phyloP scores from a whole-genome alignment of 1,140 invertebrate species.

The Zaprionus vittiger region DNA sequence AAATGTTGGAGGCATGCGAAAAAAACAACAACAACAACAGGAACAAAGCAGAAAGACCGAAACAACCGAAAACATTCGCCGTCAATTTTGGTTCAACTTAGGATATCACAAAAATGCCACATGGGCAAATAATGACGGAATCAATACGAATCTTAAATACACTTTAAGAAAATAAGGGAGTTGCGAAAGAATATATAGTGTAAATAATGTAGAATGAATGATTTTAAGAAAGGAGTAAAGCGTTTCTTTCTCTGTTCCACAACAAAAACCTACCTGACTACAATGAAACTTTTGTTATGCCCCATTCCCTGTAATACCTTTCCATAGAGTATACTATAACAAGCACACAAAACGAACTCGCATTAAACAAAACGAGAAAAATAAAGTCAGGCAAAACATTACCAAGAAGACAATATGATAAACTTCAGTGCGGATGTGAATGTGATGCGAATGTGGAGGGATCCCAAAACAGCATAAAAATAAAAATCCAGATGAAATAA shows the following conservation, averaged over 20 bases:
- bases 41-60: slow-evolving; percentile 57
- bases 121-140: slow-evolving; percentile 19
- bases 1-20: slow-evolving; percentile 57
- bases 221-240: not conserved
- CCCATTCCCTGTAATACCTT: not conserved
- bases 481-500: slow-evolving; percentile 56
- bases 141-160: slow-evolving; percentile 30
- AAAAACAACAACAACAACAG: slow-evolving; percentile 20
- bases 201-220: not conserved
- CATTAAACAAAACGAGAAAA: slow-evolving; percentile 23
- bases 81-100: slow-evolving; percentile 44
- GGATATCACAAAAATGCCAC: slow-evolving; percentile 40
- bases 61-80: slow-evolving; percentile 37
- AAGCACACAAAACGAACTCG: slow-evolving; percentile 19
- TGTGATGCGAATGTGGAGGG: slow-evolving; percentile 11
- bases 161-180: not conserved
- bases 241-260: not conserved
- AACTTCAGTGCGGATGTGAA: slow-evolving; percentile 38
- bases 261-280: not conserved
- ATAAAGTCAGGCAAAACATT: slow-evolving; percentile 18
- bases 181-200: not conserved
- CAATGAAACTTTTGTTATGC: not conserved
- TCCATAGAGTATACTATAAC: slow-evolving; percentile 17
- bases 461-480: slow-evolving; percentile 62
- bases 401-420: slow-evolving; percentile 68